Percentiles rank a stretch among this genome's conserved stretches.
Evolutionary conservation across 1,140 invertebrate species (phyloP).

Genomic region (Chymomyza costata): DNA sequence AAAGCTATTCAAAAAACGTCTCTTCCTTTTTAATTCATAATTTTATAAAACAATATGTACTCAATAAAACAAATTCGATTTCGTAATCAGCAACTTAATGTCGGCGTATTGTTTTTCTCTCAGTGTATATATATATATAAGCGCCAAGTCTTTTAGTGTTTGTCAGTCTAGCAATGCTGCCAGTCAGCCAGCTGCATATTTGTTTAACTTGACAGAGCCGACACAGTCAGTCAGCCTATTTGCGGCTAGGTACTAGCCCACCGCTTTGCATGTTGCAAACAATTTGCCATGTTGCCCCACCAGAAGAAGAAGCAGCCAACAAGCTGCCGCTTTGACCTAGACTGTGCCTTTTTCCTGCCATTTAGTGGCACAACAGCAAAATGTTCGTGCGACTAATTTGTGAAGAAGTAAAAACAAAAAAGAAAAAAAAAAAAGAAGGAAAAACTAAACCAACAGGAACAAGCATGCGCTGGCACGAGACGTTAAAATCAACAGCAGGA

Average conservation of each 20-base stretch:
- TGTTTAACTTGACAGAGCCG: too few relatives aligned
- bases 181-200: too few relatives aligned
- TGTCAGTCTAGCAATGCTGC: too few relatives aligned
- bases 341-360: slow-evolving; percentile 34
- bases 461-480: slow-evolving; percentile 63
- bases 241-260: slow-evolving; percentile 29
- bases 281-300: slow-evolving; percentile 45
- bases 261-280: slow-evolving; percentile 66
- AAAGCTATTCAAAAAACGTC: too few relatives aligned
- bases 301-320: slow-evolving; percentile 7
- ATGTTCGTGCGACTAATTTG: slow-evolving; percentile 72
- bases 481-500: slow-evolving; percentile 63
- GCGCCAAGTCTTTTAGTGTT: too few relatives aligned
- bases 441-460: slow-evolving; percentile 28
- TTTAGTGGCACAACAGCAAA: slow-evolving; percentile 55
- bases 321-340: slow-evolving; percentile 25
- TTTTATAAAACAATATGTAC: too few relatives aligned
- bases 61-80: too few relatives aligned
- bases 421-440: slow-evolving; percentile 17
- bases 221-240: slow-evolving; percentile 60
- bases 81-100: too few relatives aligned
- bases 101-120: too few relatives aligned
- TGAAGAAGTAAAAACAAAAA: slow-evolving; percentile 49
- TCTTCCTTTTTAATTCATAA: too few relatives aligned
- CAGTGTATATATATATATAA: too few relatives aligned